Evolutionary conservation across 2,888 invertebrate genomes (phyloP).

Genomic region (Elysia crispata): DNA sequence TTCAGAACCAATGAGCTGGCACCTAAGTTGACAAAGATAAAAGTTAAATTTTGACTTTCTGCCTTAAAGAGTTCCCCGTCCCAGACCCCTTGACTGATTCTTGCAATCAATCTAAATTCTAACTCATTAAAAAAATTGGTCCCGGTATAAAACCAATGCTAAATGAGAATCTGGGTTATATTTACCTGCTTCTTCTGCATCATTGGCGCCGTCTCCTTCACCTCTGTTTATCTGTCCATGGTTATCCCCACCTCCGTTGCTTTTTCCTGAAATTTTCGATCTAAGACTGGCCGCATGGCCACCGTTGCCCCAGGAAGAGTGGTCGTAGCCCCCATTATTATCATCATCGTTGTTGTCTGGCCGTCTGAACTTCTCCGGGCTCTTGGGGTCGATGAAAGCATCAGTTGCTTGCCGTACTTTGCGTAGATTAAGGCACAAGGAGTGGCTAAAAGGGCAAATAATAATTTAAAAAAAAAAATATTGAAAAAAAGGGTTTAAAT

Average conservation of each 20-base stretch:
- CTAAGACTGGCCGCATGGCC: not conserved
- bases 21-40: too few relatives aligned
- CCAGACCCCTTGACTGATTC: too few relatives aligned
- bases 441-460: constrained; percentile 53
- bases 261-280: too few relatives aligned
- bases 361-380: constrained; percentile 35
- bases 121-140: too few relatives aligned
- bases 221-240: not conserved
- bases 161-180: too few relatives aligned
- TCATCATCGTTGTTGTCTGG: constrained; percentile 37
- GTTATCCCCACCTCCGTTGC: too few relatives aligned
- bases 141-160: too few relatives aligned
- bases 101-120: too few relatives aligned
- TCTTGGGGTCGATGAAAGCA: constrained; percentile 61
- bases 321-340: not conserved
- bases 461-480: not conserved
- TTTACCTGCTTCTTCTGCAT: not conserved
- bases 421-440: constrained; percentile 63
- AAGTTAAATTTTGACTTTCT: too few relatives aligned
- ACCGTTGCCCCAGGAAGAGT: not conserved
- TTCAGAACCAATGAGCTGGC: too few relatives aligned
- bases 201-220: not conserved
- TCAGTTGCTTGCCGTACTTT: constrained; percentile 58
- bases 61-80: too few relatives aligned
- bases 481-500: not conserved